Evolutionary conservation across 2,797 vertebrate species (phyloP).

Genomic region (Bradypodion ventrale): DNA sequence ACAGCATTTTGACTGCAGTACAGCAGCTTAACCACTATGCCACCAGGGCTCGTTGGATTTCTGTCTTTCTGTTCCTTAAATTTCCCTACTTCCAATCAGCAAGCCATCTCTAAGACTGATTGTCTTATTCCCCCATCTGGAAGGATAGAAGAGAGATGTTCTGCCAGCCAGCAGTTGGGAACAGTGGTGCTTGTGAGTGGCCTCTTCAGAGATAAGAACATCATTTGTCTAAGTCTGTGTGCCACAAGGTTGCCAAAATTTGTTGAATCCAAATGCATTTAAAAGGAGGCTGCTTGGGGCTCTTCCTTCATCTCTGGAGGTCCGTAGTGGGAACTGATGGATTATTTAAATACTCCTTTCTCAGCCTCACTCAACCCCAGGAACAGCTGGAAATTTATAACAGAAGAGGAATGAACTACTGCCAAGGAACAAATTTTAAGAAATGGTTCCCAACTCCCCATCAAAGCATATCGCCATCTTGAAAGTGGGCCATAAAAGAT

Average conservation of each 20-base stretch:
- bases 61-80: slow-evolving; percentile 10
- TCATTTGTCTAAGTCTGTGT: neutral
- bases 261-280: slow-evolving; percentile 1
- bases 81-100: neutral
- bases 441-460: slow-evolving; percentile 40
- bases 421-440: slow-evolving; percentile 44
- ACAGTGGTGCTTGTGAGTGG: neutral
- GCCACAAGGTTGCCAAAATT: slow-evolving; percentile 33
- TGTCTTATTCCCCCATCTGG: slow-evolving; percentile 23
- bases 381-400: slow-evolving; percentile 59
- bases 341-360: neutral
- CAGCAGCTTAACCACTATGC: too few species aligned
- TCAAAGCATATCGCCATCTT: slow-evolving; percentile 51
- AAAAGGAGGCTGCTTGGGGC: slow-evolving; percentile 34
- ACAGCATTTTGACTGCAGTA: too few species aligned
- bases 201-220: slow-evolving; percentile 49
- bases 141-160: slow-evolving; percentile 33
- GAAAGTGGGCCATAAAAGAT: slow-evolving; percentile 45
- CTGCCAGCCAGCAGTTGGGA: slow-evolving; percentile 31
- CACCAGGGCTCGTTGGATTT: too few species aligned
- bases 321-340: too few species aligned
- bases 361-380: too few species aligned
- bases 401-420: slow-evolving; percentile 20
- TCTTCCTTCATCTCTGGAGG: slow-evolving; percentile 27
- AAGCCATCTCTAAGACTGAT: slow-evolving; percentile 45